A percentile compares a stretch with the other conserved stretches of the same genome.
phyloP scores from a whole-genome alignment of 1,140 invertebrate genomes.

The Achatina immaculata region DNA sequence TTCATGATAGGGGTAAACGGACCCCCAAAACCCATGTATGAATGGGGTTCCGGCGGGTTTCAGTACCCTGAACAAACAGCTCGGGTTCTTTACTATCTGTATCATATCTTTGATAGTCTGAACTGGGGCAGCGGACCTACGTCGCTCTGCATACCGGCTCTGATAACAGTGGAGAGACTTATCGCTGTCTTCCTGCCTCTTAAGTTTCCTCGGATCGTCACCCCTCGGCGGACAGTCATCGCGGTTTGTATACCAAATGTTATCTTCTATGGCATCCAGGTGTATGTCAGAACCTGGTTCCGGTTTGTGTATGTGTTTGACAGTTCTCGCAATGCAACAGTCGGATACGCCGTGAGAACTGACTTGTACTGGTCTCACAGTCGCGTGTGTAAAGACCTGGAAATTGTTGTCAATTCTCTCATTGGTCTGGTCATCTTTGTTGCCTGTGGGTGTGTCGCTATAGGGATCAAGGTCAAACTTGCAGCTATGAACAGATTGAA shows the following conservation, averaged over 20 bases:
- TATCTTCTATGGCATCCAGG: not conserved
- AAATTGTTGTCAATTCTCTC: not conserved
- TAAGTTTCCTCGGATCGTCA: not conserved
- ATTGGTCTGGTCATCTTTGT: not conserved
- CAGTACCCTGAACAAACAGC: not conserved
- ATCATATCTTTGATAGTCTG: not conserved
- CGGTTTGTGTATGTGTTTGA: not conserved
- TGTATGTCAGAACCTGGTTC: slow-evolving; percentile 5
- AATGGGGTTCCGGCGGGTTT: not conserved
- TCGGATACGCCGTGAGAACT: not conserved
- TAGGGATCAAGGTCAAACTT: slow-evolving; percentile 10
- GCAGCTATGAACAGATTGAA: slow-evolving; percentile 11
- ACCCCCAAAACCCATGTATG: slow-evolving; percentile 20
- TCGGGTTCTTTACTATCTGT: not conserved
- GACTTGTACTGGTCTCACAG: not conserved
- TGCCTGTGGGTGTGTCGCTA: slow-evolving; percentile 1
- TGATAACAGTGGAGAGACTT: slow-evolving; percentile 16
- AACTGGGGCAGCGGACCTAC: not conserved
- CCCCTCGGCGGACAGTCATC: not conserved
- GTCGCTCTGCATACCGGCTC: not conserved
- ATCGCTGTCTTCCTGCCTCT: slow-evolving; percentile 27
- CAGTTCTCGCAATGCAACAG: not conserved
- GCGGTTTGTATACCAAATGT: not conserved
- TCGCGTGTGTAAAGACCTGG: not conserved
- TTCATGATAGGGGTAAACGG: slow-evolving; percentile 17